Percentiles rank a stretch among this genome's conserved stretches.
Conservation (phyloP, 1,140 invertebrate genomes). For the Leguminivora glycinivorella region DNA sequence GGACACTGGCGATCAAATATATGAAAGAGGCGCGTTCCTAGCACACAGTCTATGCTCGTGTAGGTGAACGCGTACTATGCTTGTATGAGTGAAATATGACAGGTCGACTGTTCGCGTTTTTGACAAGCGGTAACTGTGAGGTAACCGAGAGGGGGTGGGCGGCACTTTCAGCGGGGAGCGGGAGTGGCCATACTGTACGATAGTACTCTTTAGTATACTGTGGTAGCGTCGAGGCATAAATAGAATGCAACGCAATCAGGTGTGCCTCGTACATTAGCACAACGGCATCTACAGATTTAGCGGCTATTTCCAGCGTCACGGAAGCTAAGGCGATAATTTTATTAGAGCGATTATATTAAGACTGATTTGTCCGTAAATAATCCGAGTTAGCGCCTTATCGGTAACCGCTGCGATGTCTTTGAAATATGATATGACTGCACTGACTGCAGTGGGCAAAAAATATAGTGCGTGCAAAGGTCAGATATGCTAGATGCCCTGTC, state of each 20-base stretch:
- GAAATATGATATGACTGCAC: background rate
- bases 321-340: conserved; percentile 36
- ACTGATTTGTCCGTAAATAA: conserved; percentile 7
- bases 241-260: conserved; percentile 35
- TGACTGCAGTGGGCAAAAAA: background rate
- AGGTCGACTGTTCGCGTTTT: too few relatives aligned
- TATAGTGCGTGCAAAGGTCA: background rate
- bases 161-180: too few relatives aligned
- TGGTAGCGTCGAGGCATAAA: conserved; percentile 12
- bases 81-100: too few relatives aligned
- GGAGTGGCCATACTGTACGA: too few relatives aligned
- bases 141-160: too few relatives aligned
- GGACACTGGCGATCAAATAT: too few relatives aligned
- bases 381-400: background rate
- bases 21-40: too few relatives aligned
- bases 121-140: too few relatives aligned
- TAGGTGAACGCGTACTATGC: too few relatives aligned
- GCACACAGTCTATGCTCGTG: too few relatives aligned
- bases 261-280: conserved; percentile 43
- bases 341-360: conserved; percentile 9
- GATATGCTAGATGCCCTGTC: background rate
- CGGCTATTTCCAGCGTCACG: conserved; percentile 44
- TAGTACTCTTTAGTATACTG: too few relatives aligned
- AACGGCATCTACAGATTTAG: conserved; percentile 34
- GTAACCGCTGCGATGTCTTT: background rate